phyloP scores from a whole-genome alignment of 2,113 vertebrate genomes.

The Amphiprion ocellaris region DNA sequence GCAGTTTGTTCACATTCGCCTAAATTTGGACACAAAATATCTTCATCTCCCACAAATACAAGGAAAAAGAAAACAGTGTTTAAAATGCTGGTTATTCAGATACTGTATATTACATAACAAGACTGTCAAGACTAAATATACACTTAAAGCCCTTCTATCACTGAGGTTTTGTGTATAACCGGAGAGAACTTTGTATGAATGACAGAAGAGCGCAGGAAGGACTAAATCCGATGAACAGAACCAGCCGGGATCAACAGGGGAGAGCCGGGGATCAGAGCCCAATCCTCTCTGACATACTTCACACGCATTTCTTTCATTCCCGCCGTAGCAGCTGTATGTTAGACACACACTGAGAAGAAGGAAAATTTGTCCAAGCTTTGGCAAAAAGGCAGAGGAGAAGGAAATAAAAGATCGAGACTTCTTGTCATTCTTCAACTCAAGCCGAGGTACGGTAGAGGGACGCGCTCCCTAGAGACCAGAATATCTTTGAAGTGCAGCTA shows the following conservation, averaged over 20 bases:
- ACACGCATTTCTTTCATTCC: conserved; percentile 36
- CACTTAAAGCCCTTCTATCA: neutral
- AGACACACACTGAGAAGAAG: neutral
- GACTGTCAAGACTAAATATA: neutral
- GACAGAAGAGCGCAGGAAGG: conserved; percentile 17
- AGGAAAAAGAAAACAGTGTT: neutral
- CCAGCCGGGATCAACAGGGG: conserved; percentile 43
- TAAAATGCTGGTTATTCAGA: neutral
- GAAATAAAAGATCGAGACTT: neutral
- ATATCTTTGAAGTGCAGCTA: conserved; percentile 66
- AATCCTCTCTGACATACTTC: conserved; percentile 50
- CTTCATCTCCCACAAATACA: neutral
- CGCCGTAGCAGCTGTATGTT: conserved; percentile 17
- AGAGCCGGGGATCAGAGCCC: conserved; percentile 47
- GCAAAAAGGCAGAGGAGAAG: conserved; percentile 1
- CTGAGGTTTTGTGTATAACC: conserved; percentile 1
- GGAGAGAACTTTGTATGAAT: neutral
- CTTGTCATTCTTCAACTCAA: conserved; percentile 33
- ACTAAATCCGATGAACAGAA: conserved; percentile 50
- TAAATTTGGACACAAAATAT: neutral
- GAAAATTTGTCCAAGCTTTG: conserved; percentile 27
- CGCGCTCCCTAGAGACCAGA: conserved; percentile 40
- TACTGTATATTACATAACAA: conserved; percentile 3
- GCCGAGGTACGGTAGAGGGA: conserved; percentile 50
- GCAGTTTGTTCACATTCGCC: neutral